Base-by-base conservation (phyloP, 1,140 invertebrate species). In the Diachasmimorpha longicaudata region DNA sequence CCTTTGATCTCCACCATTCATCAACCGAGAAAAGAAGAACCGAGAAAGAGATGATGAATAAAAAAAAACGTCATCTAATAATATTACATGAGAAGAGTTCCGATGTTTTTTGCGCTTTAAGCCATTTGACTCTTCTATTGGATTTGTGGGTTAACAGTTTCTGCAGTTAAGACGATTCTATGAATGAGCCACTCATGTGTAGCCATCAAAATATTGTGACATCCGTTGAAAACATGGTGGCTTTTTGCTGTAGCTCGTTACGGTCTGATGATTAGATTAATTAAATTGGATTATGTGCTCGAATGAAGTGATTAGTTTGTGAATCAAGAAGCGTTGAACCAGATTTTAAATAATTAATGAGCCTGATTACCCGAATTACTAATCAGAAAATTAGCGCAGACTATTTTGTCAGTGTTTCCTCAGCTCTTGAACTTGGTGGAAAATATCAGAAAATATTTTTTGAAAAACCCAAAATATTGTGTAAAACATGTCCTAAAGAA, bases 1-100 rank as follows among this genome's bases (percentile, higher is more conserved):
- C 75, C 86, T 89, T 89, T 89, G 87, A 89, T 88, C 86, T 87
- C 75, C 68, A 77, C 83, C 84, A 88, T 89, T 88, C 86, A 88
- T 89, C 87, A 88, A 81, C 81, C 72, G 67, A 31, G 21, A 37
- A 70, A 70, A 55, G 52, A 77, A 76, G 44, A 68, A 13, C 4
- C 31, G 36, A 68, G 25, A 6, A 63, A 63, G 23, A 23, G 19
- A 23, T 63, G 58, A 21, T 21, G 55, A 58, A 58, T n/a, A 31
- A 31, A 3, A 21, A 14, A 25, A 70, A 75, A 88, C 88, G 88
- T 86, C 85, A 82, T 84, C 85, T 87, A 88, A 88, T 88, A 87
- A 87, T 86, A 87, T 87, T 86, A 83, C 81, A 80, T 81, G 79
- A 77, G 78, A 70, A 23, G 77, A 77, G 76, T 77, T 79, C 75